Percentiles rank a stretch among this genome's conserved stretches.
Conservation (phyloP, 2,797 vertebrate species). For the Luscinia luscinia region DNA sequence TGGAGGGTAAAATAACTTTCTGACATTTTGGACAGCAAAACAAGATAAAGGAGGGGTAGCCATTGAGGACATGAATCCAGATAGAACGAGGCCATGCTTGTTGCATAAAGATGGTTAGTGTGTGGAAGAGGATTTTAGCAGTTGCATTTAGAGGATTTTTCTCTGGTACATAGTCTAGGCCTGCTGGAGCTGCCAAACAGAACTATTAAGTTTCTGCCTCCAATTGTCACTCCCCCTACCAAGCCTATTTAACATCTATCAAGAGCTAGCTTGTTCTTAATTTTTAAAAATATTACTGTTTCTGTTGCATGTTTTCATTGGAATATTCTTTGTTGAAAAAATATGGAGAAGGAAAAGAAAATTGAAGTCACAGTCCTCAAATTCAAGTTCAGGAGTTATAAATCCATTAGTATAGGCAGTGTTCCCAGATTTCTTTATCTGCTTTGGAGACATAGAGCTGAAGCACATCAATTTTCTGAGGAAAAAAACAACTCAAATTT, state of each 20-base stretch:
- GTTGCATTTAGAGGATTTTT: background rate
- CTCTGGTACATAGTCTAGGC: background rate
- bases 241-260: background rate
- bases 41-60: background rate
- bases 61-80: background rate
- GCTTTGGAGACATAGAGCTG: background rate
- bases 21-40: background rate
- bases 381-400: conserved; percentile 16
- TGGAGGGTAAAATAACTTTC: background rate
- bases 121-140: background rate
- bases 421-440: conserved; percentile 35
- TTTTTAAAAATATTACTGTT: background rate
- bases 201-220: background rate
- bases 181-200: background rate
- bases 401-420: conserved; percentile 1
- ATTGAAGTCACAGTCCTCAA: background rate
- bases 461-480: background rate
- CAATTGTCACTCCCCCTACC: background rate
- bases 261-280: background rate
- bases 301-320: conserved; percentile 28
- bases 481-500: background rate
- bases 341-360: background rate
- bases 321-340: background rate
- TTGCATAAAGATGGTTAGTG: background rate
- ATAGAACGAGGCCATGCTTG: background rate